phyloP scores from a whole-genome alignment of 1,140 invertebrate genomes.

The Formica selysi region DNA sequence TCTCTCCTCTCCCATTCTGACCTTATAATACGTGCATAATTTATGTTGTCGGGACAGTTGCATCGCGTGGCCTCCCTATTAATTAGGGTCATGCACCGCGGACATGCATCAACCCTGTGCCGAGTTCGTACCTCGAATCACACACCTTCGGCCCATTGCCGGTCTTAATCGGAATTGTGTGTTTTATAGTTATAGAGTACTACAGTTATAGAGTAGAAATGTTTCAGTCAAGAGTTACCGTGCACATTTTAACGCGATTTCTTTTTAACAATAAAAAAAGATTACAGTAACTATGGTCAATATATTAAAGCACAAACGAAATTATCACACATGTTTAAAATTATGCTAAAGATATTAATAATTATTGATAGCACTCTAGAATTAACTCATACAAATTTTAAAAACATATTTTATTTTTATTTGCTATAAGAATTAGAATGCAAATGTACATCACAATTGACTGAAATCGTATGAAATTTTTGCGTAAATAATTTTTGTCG shows the following conservation, averaged over 20 bases:
- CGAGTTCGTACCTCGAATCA: slow-evolving; percentile 62
- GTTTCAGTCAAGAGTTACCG: background rate
- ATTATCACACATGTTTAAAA: background rate
- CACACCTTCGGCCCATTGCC: slow-evolving; percentile 20
- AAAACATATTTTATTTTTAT: background rate
- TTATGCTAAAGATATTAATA: background rate
- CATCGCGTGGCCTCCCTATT: slow-evolving; percentile 85
- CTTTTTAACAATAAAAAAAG: background rate
- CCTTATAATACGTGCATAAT: slow-evolving; percentile 78
- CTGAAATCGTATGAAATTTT: background rate
- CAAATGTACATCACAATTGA: background rate
- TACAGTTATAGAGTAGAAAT: background rate
- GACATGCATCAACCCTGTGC: slow-evolving; percentile 82
- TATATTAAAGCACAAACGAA: background rate
- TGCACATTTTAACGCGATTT: background rate
- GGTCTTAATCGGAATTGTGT: slow-evolving; percentile 24
- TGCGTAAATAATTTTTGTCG: background rate
- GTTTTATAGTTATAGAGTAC: background rate
- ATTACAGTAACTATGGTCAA: background rate
- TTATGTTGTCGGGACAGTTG: slow-evolving; percentile 83
- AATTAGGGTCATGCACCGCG: slow-evolving; percentile 85
- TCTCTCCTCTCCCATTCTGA: slow-evolving; percentile 35
- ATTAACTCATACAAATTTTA: background rate
- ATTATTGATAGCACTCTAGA: background rate
- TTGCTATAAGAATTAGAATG: background rate